Percentiles rank a stretch among this genome's conserved stretches.
Evolutionary conservation across 2,797 vertebrate genomes (phyloP).

Genomic region (Crenichthys baileyi): DNA sequence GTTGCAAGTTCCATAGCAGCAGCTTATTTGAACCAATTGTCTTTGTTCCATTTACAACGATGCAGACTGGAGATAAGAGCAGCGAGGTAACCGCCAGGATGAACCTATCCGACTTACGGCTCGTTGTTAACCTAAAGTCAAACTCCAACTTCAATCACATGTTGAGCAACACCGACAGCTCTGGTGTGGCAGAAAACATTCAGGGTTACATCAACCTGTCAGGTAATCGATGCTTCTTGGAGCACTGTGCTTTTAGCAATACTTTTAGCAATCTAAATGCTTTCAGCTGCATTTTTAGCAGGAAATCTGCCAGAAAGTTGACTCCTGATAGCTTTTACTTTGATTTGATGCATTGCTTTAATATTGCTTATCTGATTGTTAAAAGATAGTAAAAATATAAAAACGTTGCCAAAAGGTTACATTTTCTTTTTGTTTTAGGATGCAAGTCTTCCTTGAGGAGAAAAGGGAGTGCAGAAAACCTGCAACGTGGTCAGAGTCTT

Average conservation of each 20-base stretch:
- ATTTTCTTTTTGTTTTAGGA: slow-evolving; percentile 70
- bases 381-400: not conserved
- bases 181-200: slow-evolving; percentile 76
- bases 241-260: no score
- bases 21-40: not conserved
- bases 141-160: slow-evolving; percentile 57
- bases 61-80: slow-evolving; percentile 91
- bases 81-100: slow-evolving; percentile 92
- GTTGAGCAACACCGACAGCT: slow-evolving; percentile 82
- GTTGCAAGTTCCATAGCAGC: not conserved
- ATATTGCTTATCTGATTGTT: not conserved
- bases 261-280: not conserved
- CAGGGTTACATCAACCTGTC: slow-evolving; percentile 69
- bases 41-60: slow-evolving; percentile 16
- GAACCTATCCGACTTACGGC: slow-evolving; percentile 94
- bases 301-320: not conserved
- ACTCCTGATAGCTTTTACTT: not conserved
- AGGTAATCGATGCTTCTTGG: slow-evolving; percentile 65
- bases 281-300: not conserved
- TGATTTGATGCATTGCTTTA: not conserved
- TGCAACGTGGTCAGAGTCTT: slow-evolving; percentile 84
- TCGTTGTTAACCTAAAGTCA: slow-evolving; percentile 88
- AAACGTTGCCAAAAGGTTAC: not conserved
- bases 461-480: slow-evolving; percentile 87
- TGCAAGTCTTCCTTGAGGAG: slow-evolving; percentile 77